A percentile compares a stretch with the other conserved stretches of the same genome.
Conservation (phyloP, 2,797 vertebrate species). For the Hydrophis major region DNA sequence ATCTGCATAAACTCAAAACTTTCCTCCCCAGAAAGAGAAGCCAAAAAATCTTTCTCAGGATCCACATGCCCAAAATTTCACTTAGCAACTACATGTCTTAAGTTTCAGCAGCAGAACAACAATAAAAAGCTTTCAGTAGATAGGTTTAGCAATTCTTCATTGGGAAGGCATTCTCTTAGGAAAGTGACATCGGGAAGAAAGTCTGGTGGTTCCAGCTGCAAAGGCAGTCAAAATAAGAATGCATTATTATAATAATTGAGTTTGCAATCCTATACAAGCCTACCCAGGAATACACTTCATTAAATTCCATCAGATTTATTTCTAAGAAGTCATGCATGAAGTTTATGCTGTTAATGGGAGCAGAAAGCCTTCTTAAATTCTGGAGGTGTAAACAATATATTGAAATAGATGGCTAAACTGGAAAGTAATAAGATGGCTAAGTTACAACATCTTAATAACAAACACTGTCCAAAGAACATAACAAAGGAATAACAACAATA, state of each 20-base stretch:
- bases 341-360: background rate
- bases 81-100: background rate
- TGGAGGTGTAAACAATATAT: background rate
- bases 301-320: background rate
- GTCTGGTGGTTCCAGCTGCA: background rate
- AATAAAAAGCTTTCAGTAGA: background rate
- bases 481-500: background rate
- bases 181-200: background rate
- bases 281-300: background rate
- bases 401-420: background rate
- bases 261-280: background rate
- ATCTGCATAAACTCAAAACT: background rate
- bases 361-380: background rate
- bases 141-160: background rate
- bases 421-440: background rate
- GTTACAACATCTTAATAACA: background rate
- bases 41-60: background rate
- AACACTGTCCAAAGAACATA: background rate
- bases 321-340: background rate
- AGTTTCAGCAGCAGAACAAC: background rate
- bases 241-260: background rate
- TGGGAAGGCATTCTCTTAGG: background rate
- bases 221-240: background rate
- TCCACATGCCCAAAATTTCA: background rate
- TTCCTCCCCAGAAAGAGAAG: background rate